Percentiles rank a stretch among this genome's conserved stretches.
phyloP scores from a whole-genome alignment of 2,888 invertebrate genomes.

The Rhopalosiphum nymphaeae region DNA sequence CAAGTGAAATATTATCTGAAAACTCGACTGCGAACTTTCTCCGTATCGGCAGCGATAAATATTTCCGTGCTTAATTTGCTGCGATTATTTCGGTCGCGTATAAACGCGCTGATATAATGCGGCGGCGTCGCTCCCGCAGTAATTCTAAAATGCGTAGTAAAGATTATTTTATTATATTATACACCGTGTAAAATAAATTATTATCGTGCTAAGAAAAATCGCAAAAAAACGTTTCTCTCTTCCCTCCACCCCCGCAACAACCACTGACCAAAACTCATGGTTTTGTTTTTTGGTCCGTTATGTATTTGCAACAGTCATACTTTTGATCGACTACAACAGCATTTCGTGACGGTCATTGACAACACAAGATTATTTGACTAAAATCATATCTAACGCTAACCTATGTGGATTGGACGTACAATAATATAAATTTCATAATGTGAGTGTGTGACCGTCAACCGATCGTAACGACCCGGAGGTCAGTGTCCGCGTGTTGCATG shows the following conservation, averaged over 20 bases:
- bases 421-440: neutral
- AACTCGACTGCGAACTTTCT: conserved; percentile 26
- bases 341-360: conserved; percentile 30
- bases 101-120: neutral
- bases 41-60: conserved; percentile 1
- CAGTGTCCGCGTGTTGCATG: conserved; percentile 47
- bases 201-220: neutral
- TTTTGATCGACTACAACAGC: neutral
- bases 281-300: too few relatives aligned
- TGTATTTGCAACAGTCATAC: too few relatives aligned
- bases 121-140: neutral
- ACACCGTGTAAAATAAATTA: neutral
- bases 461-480: conserved; percentile 38
- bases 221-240: neutral
- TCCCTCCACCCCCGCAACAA: neutral
- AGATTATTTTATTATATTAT: neutral
- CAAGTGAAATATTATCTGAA: conserved; percentile 24
- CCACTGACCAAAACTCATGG: too few relatives aligned
- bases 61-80: neutral
- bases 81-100: conserved; percentile 11
- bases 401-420: neutral
- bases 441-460: neutral
- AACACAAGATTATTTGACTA: neutral
- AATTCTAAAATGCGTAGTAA: neutral
- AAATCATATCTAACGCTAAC: neutral